Evolutionary conservation across 2,113 vertebrate genomes (phyloP).

Genomic region (Odobenus rosmarus): DNA sequence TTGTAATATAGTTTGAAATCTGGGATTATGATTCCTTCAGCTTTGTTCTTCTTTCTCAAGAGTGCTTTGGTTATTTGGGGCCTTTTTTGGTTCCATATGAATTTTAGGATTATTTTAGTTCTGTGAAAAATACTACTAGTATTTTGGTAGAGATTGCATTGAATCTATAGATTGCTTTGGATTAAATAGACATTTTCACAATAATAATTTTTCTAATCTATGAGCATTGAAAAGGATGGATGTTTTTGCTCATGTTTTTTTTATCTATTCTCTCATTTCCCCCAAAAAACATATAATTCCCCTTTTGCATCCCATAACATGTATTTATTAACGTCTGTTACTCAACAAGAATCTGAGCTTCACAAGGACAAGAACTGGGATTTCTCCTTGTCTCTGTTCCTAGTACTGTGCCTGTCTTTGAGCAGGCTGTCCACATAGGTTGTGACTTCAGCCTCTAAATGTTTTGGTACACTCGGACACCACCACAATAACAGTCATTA

Average conservation of each 20-base stretch:
- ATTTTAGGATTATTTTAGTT: neutral
- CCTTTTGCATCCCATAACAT: neutral
- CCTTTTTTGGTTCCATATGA: neutral
- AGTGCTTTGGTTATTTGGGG: neutral
- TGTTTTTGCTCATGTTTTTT: conserved; percentile 10
- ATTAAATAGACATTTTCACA: neutral
- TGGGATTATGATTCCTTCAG: neutral
- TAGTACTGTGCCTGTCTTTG: too few relatives aligned
- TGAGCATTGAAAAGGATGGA: neutral
- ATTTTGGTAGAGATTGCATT: neutral
- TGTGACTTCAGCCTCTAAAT: neutral
- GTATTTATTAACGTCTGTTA: neutral
- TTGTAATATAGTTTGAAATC: neutral
- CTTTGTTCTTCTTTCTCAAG: neutral
- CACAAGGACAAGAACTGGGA: neutral
- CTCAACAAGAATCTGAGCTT: neutral
- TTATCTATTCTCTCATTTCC: neutral
- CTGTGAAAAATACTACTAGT: neutral
- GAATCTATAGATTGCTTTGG: neutral
- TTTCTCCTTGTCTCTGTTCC: neutral
- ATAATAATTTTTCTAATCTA: neutral
- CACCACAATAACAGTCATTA: neutral
- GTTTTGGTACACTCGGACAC: neutral
- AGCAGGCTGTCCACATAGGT: neutral
- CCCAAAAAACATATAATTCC: neutral